phyloP scores from a whole-genome alignment of 2,888 invertebrate genomes.

The Macrosiphum euphorbiae region DNA sequence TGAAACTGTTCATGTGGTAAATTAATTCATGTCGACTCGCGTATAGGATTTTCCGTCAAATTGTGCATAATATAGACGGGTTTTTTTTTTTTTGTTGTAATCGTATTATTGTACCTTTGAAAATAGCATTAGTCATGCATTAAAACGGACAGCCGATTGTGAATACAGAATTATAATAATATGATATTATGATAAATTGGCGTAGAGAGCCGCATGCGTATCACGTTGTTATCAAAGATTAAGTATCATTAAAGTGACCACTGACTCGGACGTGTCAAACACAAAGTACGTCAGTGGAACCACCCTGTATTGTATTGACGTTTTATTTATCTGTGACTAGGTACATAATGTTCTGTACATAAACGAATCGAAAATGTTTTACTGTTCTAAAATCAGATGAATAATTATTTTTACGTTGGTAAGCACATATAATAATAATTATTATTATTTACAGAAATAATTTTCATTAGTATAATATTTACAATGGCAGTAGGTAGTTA shows the following conservation, averaged over 20 bases:
- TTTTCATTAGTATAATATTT: background rate
- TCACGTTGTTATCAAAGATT: background rate
- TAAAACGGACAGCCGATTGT: constrained; percentile 22
- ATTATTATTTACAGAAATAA: background rate
- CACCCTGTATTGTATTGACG: background rate
- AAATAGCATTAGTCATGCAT: constrained; percentile 41
- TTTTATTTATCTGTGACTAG: background rate
- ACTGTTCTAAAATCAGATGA: no score
- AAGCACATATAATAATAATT: background rate
- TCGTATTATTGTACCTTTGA: constrained; percentile 20
- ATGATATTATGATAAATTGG: background rate
- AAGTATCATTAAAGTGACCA: background rate
- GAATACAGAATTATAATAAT: constrained; percentile 1
- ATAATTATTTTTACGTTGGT: background rate
- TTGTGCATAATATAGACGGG: background rate
- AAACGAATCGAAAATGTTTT: background rate
- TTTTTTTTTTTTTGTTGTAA: background rate
- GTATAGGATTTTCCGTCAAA: constrained; percentile 25
- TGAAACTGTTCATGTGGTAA: constrained; percentile 51
- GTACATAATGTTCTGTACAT: background rate
- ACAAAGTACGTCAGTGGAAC: background rate
- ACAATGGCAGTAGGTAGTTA: background rate
- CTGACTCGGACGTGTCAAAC: background rate
- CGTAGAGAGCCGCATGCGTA: background rate
- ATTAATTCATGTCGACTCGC: constrained; percentile 28